These are phyloP conservation scores for Ashinkailepas kermadecensis DNA, from an alignment of 2,888 invertebrate species.

Conservation along the genomic window DNA sequence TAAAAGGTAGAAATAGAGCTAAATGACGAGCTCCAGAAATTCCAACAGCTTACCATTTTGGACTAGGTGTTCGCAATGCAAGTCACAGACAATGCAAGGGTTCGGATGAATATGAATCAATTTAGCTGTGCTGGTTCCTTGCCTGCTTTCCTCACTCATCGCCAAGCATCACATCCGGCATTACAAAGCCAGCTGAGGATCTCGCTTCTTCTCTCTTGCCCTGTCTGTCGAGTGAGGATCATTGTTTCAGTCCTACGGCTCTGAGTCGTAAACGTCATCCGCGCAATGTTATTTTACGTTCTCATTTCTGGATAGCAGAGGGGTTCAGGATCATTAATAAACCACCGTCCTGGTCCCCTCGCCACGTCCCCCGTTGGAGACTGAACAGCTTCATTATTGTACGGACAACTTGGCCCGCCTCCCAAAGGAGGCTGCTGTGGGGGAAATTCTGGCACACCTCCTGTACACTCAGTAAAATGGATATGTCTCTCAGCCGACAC, in stretches of 20 bases:
- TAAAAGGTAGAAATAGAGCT: no score
- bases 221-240: no score
- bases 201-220: no score
- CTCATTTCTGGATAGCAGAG: not conserved
- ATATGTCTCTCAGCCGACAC: not conserved
- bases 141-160: no score
- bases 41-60: no score
- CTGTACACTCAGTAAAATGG: not conserved
- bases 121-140: no score
- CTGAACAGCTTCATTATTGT: not conserved
- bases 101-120: no score
- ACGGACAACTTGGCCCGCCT: not conserved
- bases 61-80: no score
- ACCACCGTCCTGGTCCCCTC: not conserved
- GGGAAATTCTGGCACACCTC: not conserved
- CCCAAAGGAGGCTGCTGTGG: not conserved
- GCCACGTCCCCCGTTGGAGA: not conserved
- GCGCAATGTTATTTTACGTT: slow-evolving; percentile 7
- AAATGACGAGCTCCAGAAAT: no score
- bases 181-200: no score
- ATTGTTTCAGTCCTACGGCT: not conserved
- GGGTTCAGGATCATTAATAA: not conserved
- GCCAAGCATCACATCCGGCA: no score
- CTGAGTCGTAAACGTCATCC: not conserved
- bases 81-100: no score